Evolutionary conservation across 2,888 invertebrate species (phyloP).

Genomic region (Spicauda simplicius): DNA sequence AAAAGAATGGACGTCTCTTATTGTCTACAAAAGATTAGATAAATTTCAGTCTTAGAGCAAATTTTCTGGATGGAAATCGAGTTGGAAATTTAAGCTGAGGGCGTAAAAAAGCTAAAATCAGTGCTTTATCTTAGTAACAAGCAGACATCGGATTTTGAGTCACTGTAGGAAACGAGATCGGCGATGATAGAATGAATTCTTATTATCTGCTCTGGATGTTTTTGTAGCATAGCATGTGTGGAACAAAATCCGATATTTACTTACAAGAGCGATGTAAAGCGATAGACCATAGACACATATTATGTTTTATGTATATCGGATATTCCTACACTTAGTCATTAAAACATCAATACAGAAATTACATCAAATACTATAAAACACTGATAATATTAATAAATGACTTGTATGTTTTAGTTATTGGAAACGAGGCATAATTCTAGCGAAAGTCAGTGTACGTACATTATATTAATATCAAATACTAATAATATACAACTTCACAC

Average conservation of each 20-base stretch:
- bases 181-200: neutral
- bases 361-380: constrained; percentile 24
- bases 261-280: neutral
- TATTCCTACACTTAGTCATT: constrained; percentile 12
- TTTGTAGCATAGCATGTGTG: too few species aligned
- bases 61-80: constrained; percentile 26
- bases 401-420: neutral
- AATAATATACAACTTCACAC: neutral
- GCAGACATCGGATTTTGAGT: neutral
- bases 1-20: constrained; percentile 23
- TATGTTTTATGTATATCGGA: neutral
- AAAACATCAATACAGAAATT: constrained; percentile 9
- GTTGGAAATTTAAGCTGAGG: constrained; percentile 10
- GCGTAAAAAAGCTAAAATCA: constrained; percentile 24
- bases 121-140: neutral
- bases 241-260: neutral
- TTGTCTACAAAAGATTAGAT: constrained; percentile 22
- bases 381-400: constrained; percentile 10
- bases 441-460: neutral
- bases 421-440: constrained; percentile 19
- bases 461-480: neutral
- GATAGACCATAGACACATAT: neutral
- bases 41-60: constrained; percentile 30
- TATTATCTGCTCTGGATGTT: too few species aligned
- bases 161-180: neutral